A percentile compares a stretch with the other conserved stretches of the same genome.
Conservation (phyloP, 2,888 invertebrate genomes). For the Ernsta delagoae region DNA sequence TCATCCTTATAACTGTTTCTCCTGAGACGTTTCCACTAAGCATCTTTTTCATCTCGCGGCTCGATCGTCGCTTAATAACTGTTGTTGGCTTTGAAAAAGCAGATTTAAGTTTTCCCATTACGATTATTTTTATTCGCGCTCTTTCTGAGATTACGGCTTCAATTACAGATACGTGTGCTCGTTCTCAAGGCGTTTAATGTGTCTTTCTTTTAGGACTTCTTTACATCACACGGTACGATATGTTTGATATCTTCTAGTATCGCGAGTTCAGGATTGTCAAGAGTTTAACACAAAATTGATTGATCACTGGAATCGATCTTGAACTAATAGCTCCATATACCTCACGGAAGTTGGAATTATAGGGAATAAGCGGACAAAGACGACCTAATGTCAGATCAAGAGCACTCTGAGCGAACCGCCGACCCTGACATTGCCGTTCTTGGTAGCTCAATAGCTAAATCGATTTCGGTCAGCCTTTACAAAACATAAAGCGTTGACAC, state of each 20-base stretch:
- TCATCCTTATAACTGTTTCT: slow-evolving; percentile 48
- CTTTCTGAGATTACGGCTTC: slow-evolving; percentile 34
- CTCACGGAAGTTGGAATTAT: slow-evolving; percentile 26
- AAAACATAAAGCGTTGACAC: slow-evolving; percentile 27
- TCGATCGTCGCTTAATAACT: slow-evolving; percentile 43
- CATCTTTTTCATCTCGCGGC: slow-evolving; percentile 49
- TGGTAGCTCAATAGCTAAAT: slow-evolving; percentile 18
- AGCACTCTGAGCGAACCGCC: slow-evolving; percentile 7
- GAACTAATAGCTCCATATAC: slow-evolving; percentile 14
- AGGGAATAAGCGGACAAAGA: slow-evolving; percentile 25
- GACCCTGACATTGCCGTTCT: slow-evolving; percentile 32
- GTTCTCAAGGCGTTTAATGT: slow-evolving; percentile 9
- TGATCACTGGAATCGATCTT: slow-evolving; percentile 18
- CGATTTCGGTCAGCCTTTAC: slow-evolving; percentile 33
- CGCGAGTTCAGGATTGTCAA: too few species aligned
- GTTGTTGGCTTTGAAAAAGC: slow-evolving; percentile 45
- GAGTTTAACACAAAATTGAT: not conserved
- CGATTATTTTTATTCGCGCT: slow-evolving; percentile 39
- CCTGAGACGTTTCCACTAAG: slow-evolving; percentile 46
- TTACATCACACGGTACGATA: not conserved
- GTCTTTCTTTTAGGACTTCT: not conserved
- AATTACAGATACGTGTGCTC: slow-evolving; percentile 20
- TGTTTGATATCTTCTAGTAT: not conserved
- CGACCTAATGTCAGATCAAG: slow-evolving; percentile 12
- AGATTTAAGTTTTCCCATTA: slow-evolving; percentile 42